These are phyloP conservation scores for Salvelinus alpinus DNA, from an alignment of 2,113 vertebrate genomes.

Conservation along the genomic window DNA sequence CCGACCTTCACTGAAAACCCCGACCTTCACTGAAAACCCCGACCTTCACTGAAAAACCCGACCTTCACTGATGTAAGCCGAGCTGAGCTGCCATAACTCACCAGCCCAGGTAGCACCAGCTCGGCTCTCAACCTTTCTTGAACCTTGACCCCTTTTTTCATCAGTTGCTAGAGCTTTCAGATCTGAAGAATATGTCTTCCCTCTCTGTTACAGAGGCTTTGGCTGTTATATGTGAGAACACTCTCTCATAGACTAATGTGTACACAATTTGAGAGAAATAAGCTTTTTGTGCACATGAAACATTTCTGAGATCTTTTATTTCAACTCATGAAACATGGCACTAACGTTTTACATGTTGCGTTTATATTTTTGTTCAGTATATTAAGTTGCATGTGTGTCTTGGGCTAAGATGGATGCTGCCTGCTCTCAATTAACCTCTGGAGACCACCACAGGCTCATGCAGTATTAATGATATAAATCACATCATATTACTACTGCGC, in stretches of 20 bases:
- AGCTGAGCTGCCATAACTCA: background rate
- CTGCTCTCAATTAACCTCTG: constrained; percentile 23
- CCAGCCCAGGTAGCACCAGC: background rate
- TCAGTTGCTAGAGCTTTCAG: constrained; percentile 1
- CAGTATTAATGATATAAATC: constrained; percentile 42
- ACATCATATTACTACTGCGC: constrained; percentile 8
- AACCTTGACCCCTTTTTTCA: background rate
- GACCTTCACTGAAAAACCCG: too few species aligned
- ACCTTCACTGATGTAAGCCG: background rate
- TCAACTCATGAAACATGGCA: too few species aligned
- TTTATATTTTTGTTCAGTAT: too few species aligned
- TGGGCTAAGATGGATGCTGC: constrained; percentile 15
- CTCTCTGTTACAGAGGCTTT: background rate
- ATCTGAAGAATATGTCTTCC: constrained; percentile 5
- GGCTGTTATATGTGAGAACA: constrained; percentile 16
- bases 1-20: too few species aligned
- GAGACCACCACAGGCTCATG: constrained; percentile 14
- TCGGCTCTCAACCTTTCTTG: background rate
- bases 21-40: too few species aligned
- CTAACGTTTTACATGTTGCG: too few species aligned
- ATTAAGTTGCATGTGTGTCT: constrained; percentile 35
- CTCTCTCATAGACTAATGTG: background rate
- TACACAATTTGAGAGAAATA: too few species aligned
- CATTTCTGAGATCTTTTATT: too few species aligned
- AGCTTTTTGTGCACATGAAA: too few species aligned